Percentiles rank a stretch among this genome's conserved stretches.
These are phyloP conservation scores for Macrostomum lignano DNA, from an alignment of 1,140 invertebrate species.

Conservation along the genomic window DNA sequence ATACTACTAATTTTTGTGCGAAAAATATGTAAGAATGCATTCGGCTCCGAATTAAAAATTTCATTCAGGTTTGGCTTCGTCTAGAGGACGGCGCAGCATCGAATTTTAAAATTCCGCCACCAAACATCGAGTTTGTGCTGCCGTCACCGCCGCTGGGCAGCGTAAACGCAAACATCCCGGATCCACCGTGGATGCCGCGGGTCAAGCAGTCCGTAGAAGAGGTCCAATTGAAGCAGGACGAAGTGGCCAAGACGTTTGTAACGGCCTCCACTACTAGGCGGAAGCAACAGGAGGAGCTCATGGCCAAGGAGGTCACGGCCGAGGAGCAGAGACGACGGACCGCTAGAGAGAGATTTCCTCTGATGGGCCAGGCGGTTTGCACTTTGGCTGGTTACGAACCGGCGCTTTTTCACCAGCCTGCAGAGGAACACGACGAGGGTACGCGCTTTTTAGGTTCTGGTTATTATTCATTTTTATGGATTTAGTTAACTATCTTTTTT, in stretches of 20 bases:
- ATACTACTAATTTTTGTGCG: no score
- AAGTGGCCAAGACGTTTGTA: constrained; percentile 68
- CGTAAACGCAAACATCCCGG: constrained; percentile 52
- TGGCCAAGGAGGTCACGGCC: constrained; percentile 65
- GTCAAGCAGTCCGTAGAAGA: constrained; percentile 93
- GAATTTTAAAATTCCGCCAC: constrained; percentile 85
- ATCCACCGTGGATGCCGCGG: constrained; percentile 88
- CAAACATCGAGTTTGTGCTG: constrained; percentile 87
- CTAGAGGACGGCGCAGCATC: constrained; percentile 44
- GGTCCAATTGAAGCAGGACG: constrained; percentile 87
- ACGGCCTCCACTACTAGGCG: constrained; percentile 89
- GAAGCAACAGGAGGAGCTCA: constrained; percentile 90
- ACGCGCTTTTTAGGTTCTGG: no score
- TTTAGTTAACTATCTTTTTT: no score
- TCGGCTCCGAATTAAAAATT: no score
- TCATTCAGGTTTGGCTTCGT: no score
- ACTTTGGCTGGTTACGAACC: constrained; percentile 71
- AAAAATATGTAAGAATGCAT: no score
- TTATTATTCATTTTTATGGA: no score
- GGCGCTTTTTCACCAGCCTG: no score
- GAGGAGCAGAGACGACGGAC: constrained; percentile 74
- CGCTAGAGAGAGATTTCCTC: constrained; percentile 72
- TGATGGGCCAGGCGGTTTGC: constrained; percentile 63
- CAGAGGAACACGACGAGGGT: no score
- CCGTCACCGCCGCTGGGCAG: constrained; percentile 83